Evolutionary conservation across 2,888 invertebrate species (phyloP).

Genomic region (Ischnus inquisitorius): DNA sequence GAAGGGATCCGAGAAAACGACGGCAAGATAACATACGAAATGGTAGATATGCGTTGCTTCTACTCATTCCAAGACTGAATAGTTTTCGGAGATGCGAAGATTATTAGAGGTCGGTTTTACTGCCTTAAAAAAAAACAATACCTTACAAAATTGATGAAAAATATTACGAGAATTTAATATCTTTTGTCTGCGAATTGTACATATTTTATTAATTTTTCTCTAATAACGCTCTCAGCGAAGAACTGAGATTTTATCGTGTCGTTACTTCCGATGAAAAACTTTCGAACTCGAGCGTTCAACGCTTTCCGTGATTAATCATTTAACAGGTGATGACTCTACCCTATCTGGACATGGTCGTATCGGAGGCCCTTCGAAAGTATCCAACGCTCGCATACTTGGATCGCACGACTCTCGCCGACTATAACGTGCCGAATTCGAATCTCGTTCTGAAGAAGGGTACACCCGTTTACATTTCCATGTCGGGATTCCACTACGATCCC

Average conservation of each 20-base stretch:
- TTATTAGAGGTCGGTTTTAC: neutral
- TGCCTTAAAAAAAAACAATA: no score
- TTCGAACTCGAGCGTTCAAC: no score
- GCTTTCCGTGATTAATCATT: no score
- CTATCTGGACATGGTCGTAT: slow-evolving; percentile 78
- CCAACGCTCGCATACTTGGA: slow-evolving; percentile 81
- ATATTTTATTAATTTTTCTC: no score
- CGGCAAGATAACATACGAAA: slow-evolving; percentile 78
- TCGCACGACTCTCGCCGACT: slow-evolving; percentile 74
- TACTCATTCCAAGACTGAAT: neutral
- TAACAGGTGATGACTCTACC: slow-evolving; percentile 71
- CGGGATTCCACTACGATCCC: slow-evolving; percentile 83
- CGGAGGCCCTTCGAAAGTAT: slow-evolving; percentile 84
- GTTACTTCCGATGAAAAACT: no score
- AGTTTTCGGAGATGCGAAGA: neutral
- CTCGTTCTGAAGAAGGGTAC: slow-evolving; percentile 80
- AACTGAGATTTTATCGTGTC: no score
- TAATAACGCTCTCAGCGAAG: no score
- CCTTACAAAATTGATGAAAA: no score
- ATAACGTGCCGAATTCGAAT: slow-evolving; percentile 77
- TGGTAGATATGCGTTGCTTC: slow-evolving; percentile 69
- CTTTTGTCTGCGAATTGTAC: no score
- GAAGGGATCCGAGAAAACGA: slow-evolving; percentile 68
- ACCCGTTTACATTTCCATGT: slow-evolving; percentile 80
- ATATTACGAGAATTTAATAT: no score